Evolutionary conservation across 2,797 vertebrate species (phyloP).

Genomic region (Benthosema pterotum): DNA sequence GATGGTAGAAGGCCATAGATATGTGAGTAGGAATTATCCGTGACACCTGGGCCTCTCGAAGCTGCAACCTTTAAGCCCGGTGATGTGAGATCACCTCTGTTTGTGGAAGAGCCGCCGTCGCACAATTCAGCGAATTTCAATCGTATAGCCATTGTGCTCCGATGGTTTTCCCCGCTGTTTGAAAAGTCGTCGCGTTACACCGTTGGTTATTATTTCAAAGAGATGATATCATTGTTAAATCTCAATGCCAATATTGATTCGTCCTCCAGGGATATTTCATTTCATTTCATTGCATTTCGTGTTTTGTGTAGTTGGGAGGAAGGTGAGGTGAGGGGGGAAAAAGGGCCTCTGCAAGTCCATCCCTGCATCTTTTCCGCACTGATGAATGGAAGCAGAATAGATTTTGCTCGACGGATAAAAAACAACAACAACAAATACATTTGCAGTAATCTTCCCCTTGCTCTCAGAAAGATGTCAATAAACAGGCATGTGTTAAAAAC

Average conservation of each 20-base stretch:
- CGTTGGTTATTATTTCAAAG: slow-evolving; percentile 60
- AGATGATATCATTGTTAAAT: slow-evolving; percentile 56
- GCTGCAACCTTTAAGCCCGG: slow-evolving; percentile 73
- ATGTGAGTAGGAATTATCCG: slow-evolving; percentile 77
- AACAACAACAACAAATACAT: slow-evolving; percentile 65
- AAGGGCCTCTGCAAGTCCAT: no score
- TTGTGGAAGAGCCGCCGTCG: slow-evolving; percentile 55
- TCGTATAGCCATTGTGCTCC: slow-evolving; percentile 46
- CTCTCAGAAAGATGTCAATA: slow-evolving; percentile 75
- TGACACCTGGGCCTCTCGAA: slow-evolving; percentile 77
- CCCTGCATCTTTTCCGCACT: slow-evolving; percentile 65
- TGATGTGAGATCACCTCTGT: slow-evolving; percentile 73
- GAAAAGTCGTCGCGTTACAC: slow-evolving; percentile 26
- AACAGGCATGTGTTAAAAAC: slow-evolving; percentile 77
- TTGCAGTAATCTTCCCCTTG: slow-evolving; percentile 73
- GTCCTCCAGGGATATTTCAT: slow-evolving; percentile 56
- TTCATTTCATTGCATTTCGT: slow-evolving; percentile 48
- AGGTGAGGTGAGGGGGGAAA: slow-evolving; percentile 63
- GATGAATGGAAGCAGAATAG: slow-evolving; percentile 68
- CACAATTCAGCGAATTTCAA: slow-evolving; percentile 73
- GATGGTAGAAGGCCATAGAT: slow-evolving; percentile 68
- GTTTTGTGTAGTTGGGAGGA: slow-evolving; percentile 69
- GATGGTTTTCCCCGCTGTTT: slow-evolving; percentile 33
- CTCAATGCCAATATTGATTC: slow-evolving; percentile 54
- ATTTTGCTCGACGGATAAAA: slow-evolving; percentile 56